phyloP scores from a whole-genome alignment of 1,140 invertebrate species.

The Drosophila suzukii region DNA sequence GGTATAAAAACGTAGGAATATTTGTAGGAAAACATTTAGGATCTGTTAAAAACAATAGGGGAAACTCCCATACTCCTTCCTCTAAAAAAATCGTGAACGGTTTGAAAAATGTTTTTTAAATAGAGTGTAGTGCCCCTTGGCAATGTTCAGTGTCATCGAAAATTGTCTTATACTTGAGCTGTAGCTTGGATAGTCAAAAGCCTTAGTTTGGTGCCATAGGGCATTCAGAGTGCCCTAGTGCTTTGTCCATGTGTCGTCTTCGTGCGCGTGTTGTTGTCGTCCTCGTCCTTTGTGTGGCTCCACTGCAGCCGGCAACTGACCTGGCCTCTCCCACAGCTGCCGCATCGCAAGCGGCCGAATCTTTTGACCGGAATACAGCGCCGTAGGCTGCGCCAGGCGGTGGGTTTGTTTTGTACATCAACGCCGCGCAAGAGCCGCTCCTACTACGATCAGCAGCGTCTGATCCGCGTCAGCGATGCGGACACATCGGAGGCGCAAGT shows the following conservation, averaged over 20 bases:
- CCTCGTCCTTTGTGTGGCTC: constrained; percentile 18
- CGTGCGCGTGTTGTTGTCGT: constrained; percentile 1
- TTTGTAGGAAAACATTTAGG: too few species aligned
- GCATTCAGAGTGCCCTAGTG: background rate
- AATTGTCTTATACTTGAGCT: too few species aligned
- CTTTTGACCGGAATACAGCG: constrained; percentile 41
- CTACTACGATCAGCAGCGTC: constrained; percentile 61
- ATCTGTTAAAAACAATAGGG: too few species aligned
- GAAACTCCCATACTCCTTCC: too few species aligned
- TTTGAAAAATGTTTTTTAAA: too few species aligned
- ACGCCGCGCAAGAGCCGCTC: constrained; percentile 69
- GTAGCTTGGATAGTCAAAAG: too few species aligned
- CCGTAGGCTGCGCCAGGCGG: constrained; percentile 31
- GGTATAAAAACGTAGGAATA: too few species aligned
- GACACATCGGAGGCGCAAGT: background rate
- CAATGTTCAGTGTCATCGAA: background rate
- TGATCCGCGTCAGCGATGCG: constrained; percentile 26
- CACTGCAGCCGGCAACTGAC: background rate
- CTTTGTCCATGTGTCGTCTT: constrained; percentile 7
- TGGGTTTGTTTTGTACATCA: constrained; percentile 56
- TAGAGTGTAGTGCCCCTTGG: background rate
- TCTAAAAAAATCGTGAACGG: too few species aligned
- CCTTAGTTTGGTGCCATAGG: background rate
- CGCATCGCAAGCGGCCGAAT: constrained; percentile 34
- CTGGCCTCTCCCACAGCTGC: constrained; percentile 37